A percentile compares a stretch with the other conserved stretches of the same genome.
Conservation (phyloP, 2,113 vertebrate species). For the Spilogale gracilis region DNA sequence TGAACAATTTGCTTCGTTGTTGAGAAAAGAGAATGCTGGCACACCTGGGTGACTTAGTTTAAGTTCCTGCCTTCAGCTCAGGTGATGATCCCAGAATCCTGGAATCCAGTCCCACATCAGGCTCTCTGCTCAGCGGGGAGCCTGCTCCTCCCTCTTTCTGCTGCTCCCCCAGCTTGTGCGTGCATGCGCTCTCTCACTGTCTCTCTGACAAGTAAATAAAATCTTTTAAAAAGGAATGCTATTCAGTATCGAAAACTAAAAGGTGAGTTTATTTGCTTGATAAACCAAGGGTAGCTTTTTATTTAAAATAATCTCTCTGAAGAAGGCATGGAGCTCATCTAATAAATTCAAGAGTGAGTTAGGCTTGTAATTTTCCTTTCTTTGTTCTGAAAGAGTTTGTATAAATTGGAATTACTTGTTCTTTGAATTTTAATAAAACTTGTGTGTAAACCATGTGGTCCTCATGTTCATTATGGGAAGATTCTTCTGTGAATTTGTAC, state of each 20-base stretch:
- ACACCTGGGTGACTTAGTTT: background rate
- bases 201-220: background rate
- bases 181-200: background rate
- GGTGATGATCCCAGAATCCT: background rate
- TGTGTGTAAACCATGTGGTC: background rate
- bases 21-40: background rate
- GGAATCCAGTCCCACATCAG: background rate
- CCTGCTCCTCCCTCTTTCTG: background rate
- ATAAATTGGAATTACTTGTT: conserved; percentile 9
- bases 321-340: background rate
- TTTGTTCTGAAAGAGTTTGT: conserved; percentile 32
- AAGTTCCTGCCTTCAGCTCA: background rate
- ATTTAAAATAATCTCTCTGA: background rate
- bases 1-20: background rate
- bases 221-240: background rate
- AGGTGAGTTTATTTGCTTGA: background rate
- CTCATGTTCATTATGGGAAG: background rate
- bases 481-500: conserved; percentile 12
- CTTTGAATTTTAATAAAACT: conserved; percentile 12
- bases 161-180: background rate
- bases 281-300: background rate
- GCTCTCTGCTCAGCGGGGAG: background rate
- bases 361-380: background rate
- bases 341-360: background rate
- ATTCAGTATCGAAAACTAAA: background rate